These are phyloP conservation scores for Misgurnus anguillicaudatus DNA, from an alignment of 2,113 vertebrate species.

Conservation along the genomic window DNA sequence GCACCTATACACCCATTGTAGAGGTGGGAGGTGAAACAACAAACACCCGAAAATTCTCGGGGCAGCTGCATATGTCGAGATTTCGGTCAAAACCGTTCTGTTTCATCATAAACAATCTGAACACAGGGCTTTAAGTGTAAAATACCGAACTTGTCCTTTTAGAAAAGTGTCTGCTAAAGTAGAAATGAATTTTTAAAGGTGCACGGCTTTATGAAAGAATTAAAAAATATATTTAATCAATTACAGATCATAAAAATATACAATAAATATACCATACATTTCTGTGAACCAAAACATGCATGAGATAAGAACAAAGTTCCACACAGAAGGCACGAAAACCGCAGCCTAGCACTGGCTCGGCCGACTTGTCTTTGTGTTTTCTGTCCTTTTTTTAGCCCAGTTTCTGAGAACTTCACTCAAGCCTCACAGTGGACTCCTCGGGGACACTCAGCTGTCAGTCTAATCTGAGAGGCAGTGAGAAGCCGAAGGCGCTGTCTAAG, in stretches of 20 bases:
- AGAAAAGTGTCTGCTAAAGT: too few relatives aligned
- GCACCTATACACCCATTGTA: too few relatives aligned
- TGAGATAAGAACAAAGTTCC: not conserved
- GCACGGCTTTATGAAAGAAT: too few relatives aligned
- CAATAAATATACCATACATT: not conserved
- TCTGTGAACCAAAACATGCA: not conserved
- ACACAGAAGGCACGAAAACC: not conserved
- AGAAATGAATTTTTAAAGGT: too few relatives aligned
- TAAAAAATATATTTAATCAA: not conserved
- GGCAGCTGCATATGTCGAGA: too few relatives aligned
- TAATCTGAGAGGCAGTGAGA: conserved; percentile 47
- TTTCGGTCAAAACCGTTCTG: too few relatives aligned
- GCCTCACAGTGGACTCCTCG: conserved; percentile 41
- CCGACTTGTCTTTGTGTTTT: conserved; percentile 29
- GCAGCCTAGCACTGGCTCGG: not conserved
- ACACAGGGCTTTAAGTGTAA: too few relatives aligned
- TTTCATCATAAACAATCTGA: too few relatives aligned
- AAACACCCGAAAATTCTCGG: too few relatives aligned
- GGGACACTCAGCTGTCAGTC: conserved; percentile 59
- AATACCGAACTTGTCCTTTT: too few relatives aligned
- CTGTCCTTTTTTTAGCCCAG: conserved; percentile 27
- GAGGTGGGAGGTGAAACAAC: too few relatives aligned
- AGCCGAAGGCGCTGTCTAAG: conserved; percentile 43
- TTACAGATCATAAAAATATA: not conserved
- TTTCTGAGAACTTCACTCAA: conserved; percentile 40